These are phyloP conservation scores for Agrilus cyanescens DNA, from an alignment of 2,888 invertebrate species.

Conservation along the genomic window DNA sequence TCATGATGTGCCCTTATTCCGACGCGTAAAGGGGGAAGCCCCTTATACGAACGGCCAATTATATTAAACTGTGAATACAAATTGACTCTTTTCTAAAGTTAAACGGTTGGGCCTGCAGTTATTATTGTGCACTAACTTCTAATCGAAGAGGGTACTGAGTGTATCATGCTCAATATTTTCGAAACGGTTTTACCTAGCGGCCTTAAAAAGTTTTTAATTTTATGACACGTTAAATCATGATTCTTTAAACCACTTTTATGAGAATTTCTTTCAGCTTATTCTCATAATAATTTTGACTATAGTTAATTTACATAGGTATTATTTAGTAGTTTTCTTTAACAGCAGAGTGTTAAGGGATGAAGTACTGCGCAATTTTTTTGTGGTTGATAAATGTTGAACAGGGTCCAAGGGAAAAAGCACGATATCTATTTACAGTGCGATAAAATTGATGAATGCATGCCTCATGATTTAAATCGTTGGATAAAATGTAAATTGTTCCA, in stretches of 20 bases:
- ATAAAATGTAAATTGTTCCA: slow-evolving; percentile 22
- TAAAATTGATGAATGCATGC: slow-evolving; percentile 20
- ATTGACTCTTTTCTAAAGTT: slow-evolving; percentile 34
- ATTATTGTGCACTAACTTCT: slow-evolving; percentile 19
- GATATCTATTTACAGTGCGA: slow-evolving; percentile 17
- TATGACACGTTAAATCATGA: too few species aligned
- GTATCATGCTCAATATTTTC: too few species aligned
- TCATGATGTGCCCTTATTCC: slow-evolving; percentile 28
- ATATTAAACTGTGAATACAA: slow-evolving; percentile 31
- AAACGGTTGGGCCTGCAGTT: slow-evolving; percentile 32
- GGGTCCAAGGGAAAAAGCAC: slow-evolving; percentile 5
- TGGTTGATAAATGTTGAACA: slow-evolving; percentile 3
- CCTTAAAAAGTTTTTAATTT: too few species aligned
- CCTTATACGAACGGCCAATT: slow-evolving; percentile 22
- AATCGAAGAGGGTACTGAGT: too few species aligned
- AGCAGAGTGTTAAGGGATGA: too few species aligned
- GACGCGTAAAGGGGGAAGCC: slow-evolving; percentile 21
- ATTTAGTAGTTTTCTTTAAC: too few species aligned
- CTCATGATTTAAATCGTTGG: slow-evolving; percentile 22
- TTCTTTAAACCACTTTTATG: too few species aligned
- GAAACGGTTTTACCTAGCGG: too few species aligned
- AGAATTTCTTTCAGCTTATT: too few species aligned
- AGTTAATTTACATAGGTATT: too few species aligned
- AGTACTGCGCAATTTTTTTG: neutral
- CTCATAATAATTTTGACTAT: too few species aligned